Percentiles rank a stretch among this genome's conserved stretches.
phyloP scores from a whole-genome alignment of 2,797 vertebrate species.

The Bradypodion ventrale region DNA sequence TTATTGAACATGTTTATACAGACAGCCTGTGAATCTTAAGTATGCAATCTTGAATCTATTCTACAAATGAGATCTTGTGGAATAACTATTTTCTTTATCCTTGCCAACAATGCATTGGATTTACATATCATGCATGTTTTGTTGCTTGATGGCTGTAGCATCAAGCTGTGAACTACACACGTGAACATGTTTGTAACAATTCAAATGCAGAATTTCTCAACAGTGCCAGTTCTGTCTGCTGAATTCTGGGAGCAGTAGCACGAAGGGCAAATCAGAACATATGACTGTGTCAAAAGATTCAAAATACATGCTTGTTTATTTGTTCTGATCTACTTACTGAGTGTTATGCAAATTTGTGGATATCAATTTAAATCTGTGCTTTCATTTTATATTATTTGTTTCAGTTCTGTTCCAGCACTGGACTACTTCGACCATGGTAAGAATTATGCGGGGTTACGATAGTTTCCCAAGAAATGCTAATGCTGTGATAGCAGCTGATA shows the following conservation, averaged over 20 bases:
- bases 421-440: conserved; percentile 38
- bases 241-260: too few species aligned
- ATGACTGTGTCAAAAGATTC: not conserved
- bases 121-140: not conserved
- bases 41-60: not conserved
- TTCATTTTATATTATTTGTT: conserved; percentile 9
- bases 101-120: not conserved
- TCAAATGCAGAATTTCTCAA: not conserved
- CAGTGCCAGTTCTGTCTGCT: too few species aligned
- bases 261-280: not conserved
- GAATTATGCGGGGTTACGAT: conserved; percentile 37
- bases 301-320: not conserved
- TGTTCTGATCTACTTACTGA: not conserved
- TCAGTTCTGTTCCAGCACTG: conserved; percentile 45
- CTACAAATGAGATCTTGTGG: not conserved
- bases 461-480: conserved; percentile 54
- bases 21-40: not conserved
- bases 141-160: not conserved
- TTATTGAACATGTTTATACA: conserved; percentile 2
- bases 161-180: not conserved
- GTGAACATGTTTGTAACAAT: not conserved
- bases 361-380: conserved; percentile 58
- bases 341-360: not conserved
- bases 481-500: conserved; percentile 52
- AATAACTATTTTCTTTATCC: not conserved